These are phyloP conservation scores for Benitochromis conjunctus DNA, from an alignment of 2,113 vertebrate species.

Conservation along the genomic window DNA sequence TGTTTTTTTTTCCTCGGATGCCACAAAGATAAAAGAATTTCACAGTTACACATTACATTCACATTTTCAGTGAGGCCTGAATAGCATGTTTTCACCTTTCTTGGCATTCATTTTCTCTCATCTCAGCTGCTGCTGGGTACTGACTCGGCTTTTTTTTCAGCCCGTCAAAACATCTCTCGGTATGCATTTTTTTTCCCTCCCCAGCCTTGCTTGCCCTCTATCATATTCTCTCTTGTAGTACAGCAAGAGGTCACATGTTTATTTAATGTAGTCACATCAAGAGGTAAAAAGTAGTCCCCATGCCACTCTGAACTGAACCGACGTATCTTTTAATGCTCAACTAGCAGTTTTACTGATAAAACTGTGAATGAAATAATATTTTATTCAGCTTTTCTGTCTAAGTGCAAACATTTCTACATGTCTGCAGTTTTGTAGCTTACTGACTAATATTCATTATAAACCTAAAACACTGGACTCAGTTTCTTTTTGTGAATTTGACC, in stretches of 20 bases:
- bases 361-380: background rate
- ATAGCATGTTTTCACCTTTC: background rate
- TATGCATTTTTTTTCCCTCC: background rate
- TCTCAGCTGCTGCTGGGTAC: background rate
- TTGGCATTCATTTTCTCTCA: background rate
- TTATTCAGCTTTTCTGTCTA: background rate
- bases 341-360: background rate
- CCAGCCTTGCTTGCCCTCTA: background rate
- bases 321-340: background rate
- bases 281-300: background rate
- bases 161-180: background rate
- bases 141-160: background rate
- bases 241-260: background rate
- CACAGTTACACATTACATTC: background rate
- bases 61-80: background rate
- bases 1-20: rapidly evolving
- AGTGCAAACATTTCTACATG: background rate
- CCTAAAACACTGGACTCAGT: background rate
- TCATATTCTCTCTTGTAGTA: background rate
- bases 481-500: background rate
- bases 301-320: rapidly evolving
- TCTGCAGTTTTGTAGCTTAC: background rate
- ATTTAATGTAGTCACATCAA: background rate
- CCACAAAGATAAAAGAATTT: background rate
- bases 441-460: background rate